Base-by-base conservation (phyloP, 2,888 invertebrate genomes). In the Cephus pygmeus region DNA sequence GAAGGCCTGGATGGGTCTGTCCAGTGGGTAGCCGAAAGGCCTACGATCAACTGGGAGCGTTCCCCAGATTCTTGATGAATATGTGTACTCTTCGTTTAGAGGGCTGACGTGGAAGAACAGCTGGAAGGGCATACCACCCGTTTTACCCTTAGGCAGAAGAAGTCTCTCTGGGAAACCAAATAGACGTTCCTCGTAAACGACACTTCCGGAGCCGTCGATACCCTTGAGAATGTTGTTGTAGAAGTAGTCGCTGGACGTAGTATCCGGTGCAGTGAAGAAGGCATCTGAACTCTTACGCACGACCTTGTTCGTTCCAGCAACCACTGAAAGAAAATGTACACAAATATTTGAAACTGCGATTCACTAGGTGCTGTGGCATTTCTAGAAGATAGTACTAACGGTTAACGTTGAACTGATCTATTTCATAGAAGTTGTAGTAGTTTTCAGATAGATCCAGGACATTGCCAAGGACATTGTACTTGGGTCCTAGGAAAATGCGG, bases 21-120 rank as follows among this genome's bases (percentile, higher is more conserved):
- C 96, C 88, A 96, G 93, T 81, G 96, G 96, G 93, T 94, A 96
- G 77, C 95, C 96, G 86, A 95, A 92, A 73, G 96, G 93, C 89
- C 93, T 93, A 83, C 92, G 93, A 89, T 96, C 96, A 74, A 94
- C 91, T 77, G 89, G 86, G 76, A 92, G 87, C 56, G 81, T 79
- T 76, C 92, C 90, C 83, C 90, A 87, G 81, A 91, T 77, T 81
- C 87, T 85, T 4, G 92, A 93, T 89, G 89, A 92, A 79, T 91
- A 92, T 76, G 91, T 91, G 76, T 92, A 92, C 73, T 93, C 91
- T 3, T 92, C 89, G 69, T 89, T 91, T 85, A 93, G 90, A 69
- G 95, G 94, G 56, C 93, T 92, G 15, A 95, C 92, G 81, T 95
- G 93, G 76, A 94, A 93, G 91, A 94, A 95, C 73, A 96, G 85